These are phyloP conservation scores for Leucophora obtusa DNA, from an alignment of 2,888 invertebrate species.

Conservation along the genomic window DNA sequence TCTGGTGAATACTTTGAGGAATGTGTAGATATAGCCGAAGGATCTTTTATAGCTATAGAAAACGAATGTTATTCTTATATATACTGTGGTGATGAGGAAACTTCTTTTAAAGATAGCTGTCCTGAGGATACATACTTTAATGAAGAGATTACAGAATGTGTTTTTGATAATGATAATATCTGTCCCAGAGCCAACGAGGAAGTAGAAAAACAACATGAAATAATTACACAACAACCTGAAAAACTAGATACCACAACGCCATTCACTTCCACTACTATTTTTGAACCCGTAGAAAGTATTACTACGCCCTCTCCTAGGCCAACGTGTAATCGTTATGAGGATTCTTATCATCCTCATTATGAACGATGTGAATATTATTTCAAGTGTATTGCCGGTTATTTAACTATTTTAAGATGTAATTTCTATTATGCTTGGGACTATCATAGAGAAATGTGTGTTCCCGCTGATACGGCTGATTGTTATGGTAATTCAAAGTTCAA, in stretches of 20 bases:
- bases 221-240: neutral
- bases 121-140: conserved; percentile 71
- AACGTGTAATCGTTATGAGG: conserved; percentile 30
- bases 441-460: conserved; percentile 67
- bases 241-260: neutral
- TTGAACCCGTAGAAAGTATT: neutral
- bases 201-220: neutral
- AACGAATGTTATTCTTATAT: conserved; percentile 71
- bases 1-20: conserved; percentile 67
- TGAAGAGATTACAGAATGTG: conserved; percentile 67
- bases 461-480: conserved; percentile 67
- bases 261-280: neutral
- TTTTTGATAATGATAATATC: conserved; percentile 68
- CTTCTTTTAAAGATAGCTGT: conserved; percentile 70
- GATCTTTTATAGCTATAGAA: conserved; percentile 67
- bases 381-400: conserved; percentile 69
- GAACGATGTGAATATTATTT: conserved; percentile 73
- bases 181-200: conserved; percentile 52
- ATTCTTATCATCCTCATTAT: conserved; percentile 69
- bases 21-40: conserved; percentile 61
- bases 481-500: conserved; percentile 29
- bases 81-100: conserved; percentile 68
- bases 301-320: conserved; percentile 23
- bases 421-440: conserved; percentile 72
- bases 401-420: conserved; percentile 71